phyloP scores from a whole-genome alignment of 2,113 vertebrate genomes.

The Mesembrinibis cayennensis region DNA sequence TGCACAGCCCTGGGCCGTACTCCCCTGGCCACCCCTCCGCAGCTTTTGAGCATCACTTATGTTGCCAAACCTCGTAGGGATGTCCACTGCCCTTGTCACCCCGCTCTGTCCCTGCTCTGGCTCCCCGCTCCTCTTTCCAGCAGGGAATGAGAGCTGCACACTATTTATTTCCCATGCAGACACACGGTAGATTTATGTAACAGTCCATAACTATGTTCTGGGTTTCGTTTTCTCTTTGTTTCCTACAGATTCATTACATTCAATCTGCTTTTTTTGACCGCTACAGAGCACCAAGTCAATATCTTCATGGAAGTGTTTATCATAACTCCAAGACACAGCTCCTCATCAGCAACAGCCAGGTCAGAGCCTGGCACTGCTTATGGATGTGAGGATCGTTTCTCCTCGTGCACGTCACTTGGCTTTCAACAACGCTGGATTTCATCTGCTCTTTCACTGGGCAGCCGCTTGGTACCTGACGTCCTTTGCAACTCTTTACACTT shows the following conservation, averaged over 20 bases:
- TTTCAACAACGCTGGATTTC: neutral
- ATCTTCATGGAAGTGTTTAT: neutral
- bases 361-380: neutral
- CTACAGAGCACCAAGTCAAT: neutral
- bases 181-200: neutral
- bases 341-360: neutral
- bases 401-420: rapidly evolving
- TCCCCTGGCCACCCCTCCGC: neutral
- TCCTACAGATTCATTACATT: neutral
- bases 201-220: neutral
- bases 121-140: neutral
- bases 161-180: neutral
- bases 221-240: neutral
- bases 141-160: neutral
- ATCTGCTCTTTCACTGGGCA: neutral
- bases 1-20: rapidly evolving
- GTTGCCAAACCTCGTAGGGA: neutral
- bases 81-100: neutral
- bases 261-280: neutral
- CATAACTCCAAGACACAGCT: neutral
- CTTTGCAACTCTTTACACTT: neutral
- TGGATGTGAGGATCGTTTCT: rapidly evolving
- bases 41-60: neutral
- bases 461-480: rapidly evolving
- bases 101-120: neutral